phyloP scores from a whole-genome alignment of 1,140 invertebrate genomes.

The Drosophila takahashii region DNA sequence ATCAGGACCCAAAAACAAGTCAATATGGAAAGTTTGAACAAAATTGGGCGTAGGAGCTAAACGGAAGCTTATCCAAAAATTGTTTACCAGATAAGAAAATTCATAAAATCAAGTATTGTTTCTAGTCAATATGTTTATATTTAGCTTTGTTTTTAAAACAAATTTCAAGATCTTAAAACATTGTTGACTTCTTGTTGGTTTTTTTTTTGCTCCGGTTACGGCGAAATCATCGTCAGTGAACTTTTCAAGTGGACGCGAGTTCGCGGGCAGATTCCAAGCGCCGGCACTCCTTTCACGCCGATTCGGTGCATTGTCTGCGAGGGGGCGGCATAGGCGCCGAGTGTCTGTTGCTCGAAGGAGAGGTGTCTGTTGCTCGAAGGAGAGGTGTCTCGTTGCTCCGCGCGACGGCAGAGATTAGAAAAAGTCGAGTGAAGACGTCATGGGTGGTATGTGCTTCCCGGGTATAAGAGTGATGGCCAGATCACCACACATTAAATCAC shows the following conservation, averaged over 20 bases:
- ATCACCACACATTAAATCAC: conserved; percentile 71
- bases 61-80: too few relatives aligned
- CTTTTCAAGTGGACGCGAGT: not conserved
- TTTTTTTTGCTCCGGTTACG: not conserved
- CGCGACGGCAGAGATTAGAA: conserved; percentile 5
- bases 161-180: too few relatives aligned
- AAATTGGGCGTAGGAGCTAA: too few relatives aligned
- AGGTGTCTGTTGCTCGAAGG: conserved; percentile 6
- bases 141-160: not conserved
- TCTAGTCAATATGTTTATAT: too few relatives aligned
- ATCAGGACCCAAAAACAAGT: too few relatives aligned
- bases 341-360: too few relatives aligned
- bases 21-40: too few relatives aligned
- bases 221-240: conserved; percentile 18
- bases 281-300: not conserved
- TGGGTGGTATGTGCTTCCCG: conserved; percentile 58
- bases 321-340: not conserved
- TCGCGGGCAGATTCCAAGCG: conserved; percentile 12
- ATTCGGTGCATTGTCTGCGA: not conserved
- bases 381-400: not conserved
- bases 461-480: conserved; percentile 57
- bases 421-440: conserved; percentile 6
- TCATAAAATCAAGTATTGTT: too few relatives aligned
- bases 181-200: too few relatives aligned
- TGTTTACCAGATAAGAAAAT: too few relatives aligned